phyloP scores from a whole-genome alignment of 2,888 invertebrate genomes.

The Lithodes maja region DNA sequence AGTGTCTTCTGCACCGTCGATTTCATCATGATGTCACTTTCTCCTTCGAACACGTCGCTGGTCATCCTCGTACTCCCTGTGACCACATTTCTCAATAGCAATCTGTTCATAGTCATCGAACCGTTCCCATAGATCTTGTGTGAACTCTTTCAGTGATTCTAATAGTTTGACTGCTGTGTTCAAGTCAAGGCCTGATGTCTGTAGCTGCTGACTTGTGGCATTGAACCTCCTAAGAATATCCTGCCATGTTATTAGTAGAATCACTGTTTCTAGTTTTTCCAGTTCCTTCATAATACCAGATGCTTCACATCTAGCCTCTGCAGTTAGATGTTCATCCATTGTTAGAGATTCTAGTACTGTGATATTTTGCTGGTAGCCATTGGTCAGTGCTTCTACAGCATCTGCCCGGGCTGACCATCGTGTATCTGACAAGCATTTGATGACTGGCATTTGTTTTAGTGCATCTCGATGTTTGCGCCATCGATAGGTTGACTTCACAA shows the following conservation, averaged over 20 bases:
- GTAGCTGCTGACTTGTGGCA: slow-evolving; percentile 13
- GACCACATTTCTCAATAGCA: slow-evolving; percentile 27
- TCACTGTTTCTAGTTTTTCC: slow-evolving; percentile 20
- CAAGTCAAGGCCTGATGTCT: slow-evolving; percentile 13
- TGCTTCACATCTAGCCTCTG: slow-evolving; percentile 9
- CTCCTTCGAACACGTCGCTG: slow-evolving; percentile 21
- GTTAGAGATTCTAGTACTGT: background rate
- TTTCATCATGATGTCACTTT: slow-evolving; percentile 24
- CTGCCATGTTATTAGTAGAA: slow-evolving; percentile 26
- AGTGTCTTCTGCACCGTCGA: slow-evolving; percentile 17
- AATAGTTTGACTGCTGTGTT: slow-evolving; percentile 28
- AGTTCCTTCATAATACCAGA: slow-evolving; percentile 20
- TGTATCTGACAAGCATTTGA: slow-evolving; percentile 15
- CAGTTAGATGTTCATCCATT: slow-evolving; percentile 5
- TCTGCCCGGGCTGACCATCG: background rate
- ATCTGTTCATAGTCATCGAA: slow-evolving; percentile 37
- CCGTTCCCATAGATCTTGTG: slow-evolving; percentile 20
- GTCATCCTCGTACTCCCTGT: slow-evolving; percentile 10
- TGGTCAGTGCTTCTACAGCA: slow-evolving; percentile 14
- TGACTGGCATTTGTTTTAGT: background rate
- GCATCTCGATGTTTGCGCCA: slow-evolving; percentile 16
- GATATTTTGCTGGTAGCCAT: slow-evolving; percentile 24
- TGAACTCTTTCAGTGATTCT: slow-evolving; percentile 11
- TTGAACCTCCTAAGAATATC: slow-evolving; percentile 11
- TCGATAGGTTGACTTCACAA: slow-evolving; percentile 6